Evolutionary conservation across 1,140 invertebrate genomes (phyloP), one percentile per base, ranked within the genome.

Genomic region (Phenacoccus solenopsis): DNA sequence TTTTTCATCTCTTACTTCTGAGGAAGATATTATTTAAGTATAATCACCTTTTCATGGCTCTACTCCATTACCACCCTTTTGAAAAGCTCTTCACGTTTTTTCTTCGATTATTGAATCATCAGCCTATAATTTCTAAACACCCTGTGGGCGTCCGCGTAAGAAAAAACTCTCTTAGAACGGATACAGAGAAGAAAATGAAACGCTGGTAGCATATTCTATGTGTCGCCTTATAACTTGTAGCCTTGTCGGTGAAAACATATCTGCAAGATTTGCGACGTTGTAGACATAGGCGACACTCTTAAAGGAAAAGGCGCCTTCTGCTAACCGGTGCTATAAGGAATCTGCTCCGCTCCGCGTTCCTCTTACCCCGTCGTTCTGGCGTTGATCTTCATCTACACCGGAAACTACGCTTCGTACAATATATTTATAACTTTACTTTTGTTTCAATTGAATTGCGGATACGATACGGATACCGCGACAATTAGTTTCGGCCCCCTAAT

Each of bases 341-440:
- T 49, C 38, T 49, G 12, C 4, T 49, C 38, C 2, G 12, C 3
- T 49, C 16, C 20, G 12, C 38, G 13, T 5, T n/a, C 38, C 38
- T 49, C 20, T 64, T 64, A 24, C 59, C 25, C 5, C 9, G 21
- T 25, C n/a, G n/a, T n/a, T n/a, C n/a, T n/a, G n/a, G n/a, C n/a
- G n/a, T n/a, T n/a, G 25, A 64, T 64, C 59, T 64, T 64, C 59
- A 64, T 64, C 25, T 24, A 64, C 25, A 64, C 59, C 59, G 59
- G 59, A 64, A 64, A 64, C 25, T 25, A 27, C 59, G 59, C 25
- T 64, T 64, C 59, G 59, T 64, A 38, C 32, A n/a, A 10, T 38
- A 64, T 64, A 64, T 64, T 64, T 64, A 64, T 64, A 64, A 64
- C 59, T 64, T 64, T 49, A 49, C 38, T 49, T 64, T 64, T 64